These are phyloP conservation scores for Ectropis grisescens DNA, from an alignment of 1,140 invertebrate genomes.

Conservation along the genomic window DNA sequence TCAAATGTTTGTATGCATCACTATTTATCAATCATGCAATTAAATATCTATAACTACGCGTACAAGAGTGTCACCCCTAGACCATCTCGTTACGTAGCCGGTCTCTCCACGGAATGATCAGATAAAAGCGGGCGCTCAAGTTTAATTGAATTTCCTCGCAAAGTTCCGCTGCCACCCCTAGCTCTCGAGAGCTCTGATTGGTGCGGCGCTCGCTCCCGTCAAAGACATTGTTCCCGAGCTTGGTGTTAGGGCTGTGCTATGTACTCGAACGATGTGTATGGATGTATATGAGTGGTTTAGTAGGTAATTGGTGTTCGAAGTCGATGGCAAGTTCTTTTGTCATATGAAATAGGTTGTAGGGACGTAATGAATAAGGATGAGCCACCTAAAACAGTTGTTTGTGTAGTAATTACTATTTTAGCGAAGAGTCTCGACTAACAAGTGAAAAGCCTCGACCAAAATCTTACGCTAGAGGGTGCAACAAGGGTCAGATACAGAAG, in stretches of 20 bases:
- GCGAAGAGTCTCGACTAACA: too few relatives aligned
- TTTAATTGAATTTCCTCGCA: slow-evolving; percentile 57
- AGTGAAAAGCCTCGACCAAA: too few relatives aligned
- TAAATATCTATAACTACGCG: too few relatives aligned
- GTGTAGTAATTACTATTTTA: too few relatives aligned
- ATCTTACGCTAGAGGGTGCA: too few relatives aligned
- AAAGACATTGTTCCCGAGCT: slow-evolving; percentile 40
- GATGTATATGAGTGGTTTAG: slow-evolving; percentile 11
- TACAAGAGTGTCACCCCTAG: slow-evolving; percentile 32
- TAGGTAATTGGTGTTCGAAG: not conserved
- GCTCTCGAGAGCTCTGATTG: slow-evolving; percentile 46
- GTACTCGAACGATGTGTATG: not conserved
- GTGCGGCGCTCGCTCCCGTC: too few relatives aligned
- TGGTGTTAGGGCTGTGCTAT: not conserved
- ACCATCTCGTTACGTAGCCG: slow-evolving; percentile 44
- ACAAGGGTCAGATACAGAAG: too few relatives aligned
- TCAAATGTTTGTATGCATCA: too few relatives aligned
- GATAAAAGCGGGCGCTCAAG: slow-evolving; percentile 53
- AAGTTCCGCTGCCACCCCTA: slow-evolving; percentile 48
- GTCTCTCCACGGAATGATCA: slow-evolving; percentile 51
- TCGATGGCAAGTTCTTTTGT: not conserved
- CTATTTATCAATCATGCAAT: too few relatives aligned
- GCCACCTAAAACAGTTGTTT: not conserved
- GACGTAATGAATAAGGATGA: not conserved
- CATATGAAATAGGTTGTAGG: too few relatives aligned